Base-by-base conservation (phyloP, 2,888 invertebrate genomes). In the Plutella xylostella region DNA sequence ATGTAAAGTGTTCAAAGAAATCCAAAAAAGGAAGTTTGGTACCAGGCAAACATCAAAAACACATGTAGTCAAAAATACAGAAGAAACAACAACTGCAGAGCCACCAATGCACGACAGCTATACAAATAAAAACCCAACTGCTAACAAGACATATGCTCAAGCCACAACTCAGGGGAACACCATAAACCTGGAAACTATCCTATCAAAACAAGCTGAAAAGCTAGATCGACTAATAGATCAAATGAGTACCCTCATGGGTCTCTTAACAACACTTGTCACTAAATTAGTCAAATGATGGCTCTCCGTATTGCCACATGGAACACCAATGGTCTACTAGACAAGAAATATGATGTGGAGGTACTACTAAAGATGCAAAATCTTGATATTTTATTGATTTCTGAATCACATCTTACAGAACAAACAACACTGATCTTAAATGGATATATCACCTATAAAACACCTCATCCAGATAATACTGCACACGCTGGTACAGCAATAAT, bases 281-380 rank as follows among this genome's bases (percentile, higher is more conserved):
- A 48, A 42, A 45, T 11, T 42, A 12, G 9, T 33, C 34, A 43
- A 41, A 7, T 17, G 5, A 49, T 50, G 28, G 45, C 41, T n/a
- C 20, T 51, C 2, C 37, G 45, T 12, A 19, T 53, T 19, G 52
- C 46, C 0, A 51, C 50, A 0, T 57, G 53, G 53, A 57, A 55
- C 45, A 48, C 48, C 5, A 53, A 55, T 45, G 52, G 54, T 2
- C 38, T 56, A 0, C 2, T 47, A 2, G 47, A 51, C n/a, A 53
- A 55, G 7, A 50, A 35, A 35, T 1, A 35, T 11, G 53, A 57
- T 11, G 22, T 52, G 1, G 44, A 52, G 30, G 3, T 43, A 1
- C 11, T 55, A 1, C 31, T 54, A 4, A 3, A n/a, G 1, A 19
- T 5, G 12, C 11, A 48, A n/a, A 42, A 46, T 2, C 4, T 49